These are phyloP conservation scores for Mionectes macconnelli DNA, from an alignment of 2,113 vertebrate species.

Conservation along the genomic window DNA sequence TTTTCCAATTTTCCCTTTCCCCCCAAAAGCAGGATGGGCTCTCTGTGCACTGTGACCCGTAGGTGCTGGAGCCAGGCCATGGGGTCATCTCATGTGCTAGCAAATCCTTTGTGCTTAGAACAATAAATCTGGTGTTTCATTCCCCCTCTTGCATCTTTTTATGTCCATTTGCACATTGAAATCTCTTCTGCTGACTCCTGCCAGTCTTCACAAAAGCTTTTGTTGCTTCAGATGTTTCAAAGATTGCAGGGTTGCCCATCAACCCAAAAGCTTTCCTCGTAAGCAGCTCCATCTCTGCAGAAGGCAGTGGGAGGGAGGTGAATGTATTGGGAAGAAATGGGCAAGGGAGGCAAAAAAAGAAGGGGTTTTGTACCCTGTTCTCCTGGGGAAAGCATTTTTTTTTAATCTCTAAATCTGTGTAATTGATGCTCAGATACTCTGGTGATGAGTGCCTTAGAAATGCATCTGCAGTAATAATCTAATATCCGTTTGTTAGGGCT, in stretches of 20 bases:
- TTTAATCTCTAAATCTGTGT: slow-evolving; percentile 65
- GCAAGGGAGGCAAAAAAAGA: not conserved
- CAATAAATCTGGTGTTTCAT: not conserved
- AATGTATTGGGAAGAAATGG: not conserved
- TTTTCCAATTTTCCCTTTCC: not conserved
- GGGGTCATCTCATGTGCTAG: not conserved
- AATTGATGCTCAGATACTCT: slow-evolving; percentile 66
- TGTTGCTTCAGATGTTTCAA: slow-evolving; percentile 51
- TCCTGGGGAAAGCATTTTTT: slow-evolving; percentile 33
- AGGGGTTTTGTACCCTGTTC: slow-evolving; percentile 16
- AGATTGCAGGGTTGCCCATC: slow-evolving; percentile 52
- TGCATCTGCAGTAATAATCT: slow-evolving; percentile 68
- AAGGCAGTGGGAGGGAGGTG: slow-evolving; percentile 23
- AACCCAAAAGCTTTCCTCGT: not conserved
- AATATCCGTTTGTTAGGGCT: slow-evolving; percentile 70
- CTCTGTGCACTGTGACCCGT: slow-evolving; percentile 25
- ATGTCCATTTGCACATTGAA: slow-evolving; percentile 67
- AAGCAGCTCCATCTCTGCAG: slow-evolving; percentile 10
- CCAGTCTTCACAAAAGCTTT: slow-evolving; percentile 59
- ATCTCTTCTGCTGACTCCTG: slow-evolving; percentile 51
- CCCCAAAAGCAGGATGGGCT: not conserved
- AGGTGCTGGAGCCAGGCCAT: not conserved
- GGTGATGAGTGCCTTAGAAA: slow-evolving; percentile 65
- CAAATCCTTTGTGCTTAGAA: slow-evolving; percentile 43
- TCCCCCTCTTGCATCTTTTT: slow-evolving; percentile 49